Evolutionary conservation across 2,888 invertebrate species (phyloP).

Genomic region (Meta bourneti): DNA sequence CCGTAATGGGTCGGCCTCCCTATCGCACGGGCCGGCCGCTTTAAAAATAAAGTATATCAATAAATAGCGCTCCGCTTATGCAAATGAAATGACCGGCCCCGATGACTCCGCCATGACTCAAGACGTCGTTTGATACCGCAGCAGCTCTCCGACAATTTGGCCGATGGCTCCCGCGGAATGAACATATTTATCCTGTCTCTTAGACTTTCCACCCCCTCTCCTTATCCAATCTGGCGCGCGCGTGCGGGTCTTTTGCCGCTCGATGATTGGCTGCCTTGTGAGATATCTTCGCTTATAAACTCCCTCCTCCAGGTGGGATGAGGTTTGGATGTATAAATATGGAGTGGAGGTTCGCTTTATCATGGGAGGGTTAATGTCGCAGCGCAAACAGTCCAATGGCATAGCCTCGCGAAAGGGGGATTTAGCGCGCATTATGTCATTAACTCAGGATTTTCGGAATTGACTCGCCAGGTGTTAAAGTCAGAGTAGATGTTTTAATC

Average conservation of each 20-base stretch:
- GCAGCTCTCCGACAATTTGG: constrained; percentile 55
- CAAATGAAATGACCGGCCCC: constrained; percentile 70
- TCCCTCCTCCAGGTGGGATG: constrained; percentile 43
- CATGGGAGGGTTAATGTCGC: constrained; percentile 70
- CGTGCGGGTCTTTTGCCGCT: constrained; percentile 63
- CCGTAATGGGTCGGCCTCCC: constrained; percentile 44
- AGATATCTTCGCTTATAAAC: constrained; percentile 50
- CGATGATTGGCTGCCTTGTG: constrained; percentile 66
- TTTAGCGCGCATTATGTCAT: neutral
- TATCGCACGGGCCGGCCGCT: constrained; percentile 1
- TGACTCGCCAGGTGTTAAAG: neutral
- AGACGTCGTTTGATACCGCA: constrained; percentile 59
- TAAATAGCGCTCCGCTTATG: constrained; percentile 74
- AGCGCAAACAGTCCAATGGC: constrained; percentile 52
- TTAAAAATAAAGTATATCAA: constrained; percentile 74
- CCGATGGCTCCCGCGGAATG: constrained; percentile 32
- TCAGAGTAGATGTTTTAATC: neutral
- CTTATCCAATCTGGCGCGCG: constrained; percentile 64
- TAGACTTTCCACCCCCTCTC: constrained; percentile 11
- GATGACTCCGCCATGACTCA: constrained; percentile 66
- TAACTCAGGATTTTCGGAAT: neutral
- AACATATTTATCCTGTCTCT: constrained; percentile 71
- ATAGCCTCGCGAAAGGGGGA: too few relatives aligned
- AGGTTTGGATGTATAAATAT: constrained; percentile 71
- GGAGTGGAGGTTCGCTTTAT: constrained; percentile 56